Evolutionary conservation across 2,888 invertebrate genomes (phyloP).

Genomic region (Xylota segnis): DNA sequence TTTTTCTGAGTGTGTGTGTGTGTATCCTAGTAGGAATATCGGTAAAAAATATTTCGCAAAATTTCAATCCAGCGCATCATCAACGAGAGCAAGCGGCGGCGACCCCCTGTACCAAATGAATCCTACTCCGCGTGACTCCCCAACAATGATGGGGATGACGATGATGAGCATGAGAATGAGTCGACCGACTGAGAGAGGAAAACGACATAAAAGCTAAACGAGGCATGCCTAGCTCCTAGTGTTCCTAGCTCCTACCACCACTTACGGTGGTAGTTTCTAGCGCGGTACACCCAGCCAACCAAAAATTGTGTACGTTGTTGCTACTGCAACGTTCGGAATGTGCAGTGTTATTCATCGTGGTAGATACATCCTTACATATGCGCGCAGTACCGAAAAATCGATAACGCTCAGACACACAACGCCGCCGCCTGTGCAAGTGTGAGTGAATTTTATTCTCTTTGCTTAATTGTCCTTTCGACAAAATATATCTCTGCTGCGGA

Average conservation of each 20-base stretch:
- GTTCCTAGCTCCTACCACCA: constrained; percentile 24
- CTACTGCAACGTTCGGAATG: constrained; percentile 74
- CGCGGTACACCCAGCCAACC: constrained; percentile 63
- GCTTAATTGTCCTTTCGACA: constrained; percentile 72
- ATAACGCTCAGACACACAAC: constrained; percentile 66
- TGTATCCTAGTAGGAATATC: not conserved
- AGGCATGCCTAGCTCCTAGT: constrained; percentile 58
- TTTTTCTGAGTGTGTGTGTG: too few relatives aligned
- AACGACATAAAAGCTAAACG: constrained; percentile 53
- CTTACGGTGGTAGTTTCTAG: constrained; percentile 45
- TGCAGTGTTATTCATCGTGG: constrained; percentile 65
- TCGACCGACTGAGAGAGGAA: constrained; percentile 43
- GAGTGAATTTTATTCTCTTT: constrained; percentile 66
- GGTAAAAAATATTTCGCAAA: constrained; percentile 46
- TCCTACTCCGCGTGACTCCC: constrained; percentile 9
- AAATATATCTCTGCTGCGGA: constrained; percentile 52
- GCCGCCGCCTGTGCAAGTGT: constrained; percentile 32
- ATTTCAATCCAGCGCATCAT: constrained; percentile 45
- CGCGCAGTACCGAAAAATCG: constrained; percentile 62
- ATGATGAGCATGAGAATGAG: constrained; percentile 18
- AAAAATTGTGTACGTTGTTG: constrained; percentile 73
- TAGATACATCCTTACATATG: constrained; percentile 17
- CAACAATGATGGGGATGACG: not conserved
- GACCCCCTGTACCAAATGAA: constrained; percentile 7
- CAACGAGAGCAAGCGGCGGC: not conserved